Conservation (phyloP, 1,140 invertebrate genomes). For the Potamilus streckersoni region DNA sequence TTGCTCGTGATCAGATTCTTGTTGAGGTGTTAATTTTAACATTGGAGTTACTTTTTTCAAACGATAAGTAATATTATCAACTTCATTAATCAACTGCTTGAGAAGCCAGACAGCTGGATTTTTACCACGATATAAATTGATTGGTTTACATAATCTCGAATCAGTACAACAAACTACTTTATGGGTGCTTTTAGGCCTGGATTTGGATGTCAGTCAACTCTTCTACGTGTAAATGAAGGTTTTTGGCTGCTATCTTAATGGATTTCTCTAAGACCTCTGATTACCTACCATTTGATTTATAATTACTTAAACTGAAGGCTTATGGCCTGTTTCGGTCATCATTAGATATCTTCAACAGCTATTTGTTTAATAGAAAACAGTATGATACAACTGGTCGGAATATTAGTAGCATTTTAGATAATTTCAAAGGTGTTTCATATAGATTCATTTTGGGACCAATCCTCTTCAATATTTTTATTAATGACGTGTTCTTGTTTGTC, state of each 20-base stretch:
- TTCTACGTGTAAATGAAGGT: conserved; percentile 10
- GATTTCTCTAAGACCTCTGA: conserved; percentile 14
- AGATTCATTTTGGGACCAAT: background rate
- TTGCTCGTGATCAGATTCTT: no score
- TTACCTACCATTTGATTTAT: conserved; percentile 10
- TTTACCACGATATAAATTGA: no score
- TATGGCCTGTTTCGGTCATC: conserved; percentile 5
- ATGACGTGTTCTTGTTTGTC: background rate
- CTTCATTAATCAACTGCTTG: no score
- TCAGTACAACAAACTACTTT: no score
- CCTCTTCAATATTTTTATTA: background rate
- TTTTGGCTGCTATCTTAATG: conserved; percentile 5
- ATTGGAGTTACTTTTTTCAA: no score
- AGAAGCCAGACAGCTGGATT: no score
- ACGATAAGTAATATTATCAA: no score
- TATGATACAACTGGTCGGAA: no score
- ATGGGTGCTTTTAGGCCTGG: background rate
- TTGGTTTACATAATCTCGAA: no score
- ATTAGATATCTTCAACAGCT: background rate
- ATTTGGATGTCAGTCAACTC: conserved; percentile 11
- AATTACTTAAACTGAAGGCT: conserved; percentile 7
- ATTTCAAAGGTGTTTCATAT: background rate
- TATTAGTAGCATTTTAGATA: no score
- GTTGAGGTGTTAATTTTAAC: no score
- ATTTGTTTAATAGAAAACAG: no score